Evolutionary conservation across 2,888 invertebrate genomes (phyloP), one percentile per base, ranked within the genome.

Genomic region (Muscina levida): DNA sequence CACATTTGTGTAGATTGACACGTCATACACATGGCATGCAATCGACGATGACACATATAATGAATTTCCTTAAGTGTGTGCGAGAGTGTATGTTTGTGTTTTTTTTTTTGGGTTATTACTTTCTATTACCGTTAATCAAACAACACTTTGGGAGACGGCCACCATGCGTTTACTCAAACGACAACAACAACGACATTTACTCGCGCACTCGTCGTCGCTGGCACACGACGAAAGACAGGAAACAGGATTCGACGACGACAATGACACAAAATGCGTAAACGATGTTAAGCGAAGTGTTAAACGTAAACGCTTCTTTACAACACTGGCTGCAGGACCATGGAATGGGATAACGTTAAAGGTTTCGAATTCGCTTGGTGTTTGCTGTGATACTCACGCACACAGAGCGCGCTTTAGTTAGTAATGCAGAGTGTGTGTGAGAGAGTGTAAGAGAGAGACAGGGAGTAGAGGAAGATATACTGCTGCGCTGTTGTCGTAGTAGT

Each of bases 1-100:
- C 89, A 87, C 91, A 91, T 91, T 90, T 90, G 90, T 89, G 89
- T 87, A 85, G 85, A 87, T 87, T 88, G 88, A 85, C 88, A 88
- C 85, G 86, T 87, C 87, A 89, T 87, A 87, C 86, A 87, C 89
- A 89, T 90, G 88, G 88, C 89, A 87, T 89, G 85, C 87, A 87
- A 84, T 85, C 75, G 77, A 77, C 65, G 75, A 83, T 82, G 71
- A 79, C 62, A 77, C 72, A 77, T 72, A 65, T 73, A 66, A 73
- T 80, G 56, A 53, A 76, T 72, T 79, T 70, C 72, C 48, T 59
- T 57, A 24, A 2, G 26, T 66, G 10, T 53, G 46, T 80, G 70
- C 2, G 65, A 71, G 82, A 53, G 37, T 10, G 13, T 71, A 8
- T 67, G 19, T 24, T 72, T 11, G 51, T 68, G 44, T 13, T 39